Evolutionary conservation across 2,113 vertebrate genomes (phyloP), one percentile per base, ranked within the genome.

Genomic region (Thymallus thymallus): DNA sequence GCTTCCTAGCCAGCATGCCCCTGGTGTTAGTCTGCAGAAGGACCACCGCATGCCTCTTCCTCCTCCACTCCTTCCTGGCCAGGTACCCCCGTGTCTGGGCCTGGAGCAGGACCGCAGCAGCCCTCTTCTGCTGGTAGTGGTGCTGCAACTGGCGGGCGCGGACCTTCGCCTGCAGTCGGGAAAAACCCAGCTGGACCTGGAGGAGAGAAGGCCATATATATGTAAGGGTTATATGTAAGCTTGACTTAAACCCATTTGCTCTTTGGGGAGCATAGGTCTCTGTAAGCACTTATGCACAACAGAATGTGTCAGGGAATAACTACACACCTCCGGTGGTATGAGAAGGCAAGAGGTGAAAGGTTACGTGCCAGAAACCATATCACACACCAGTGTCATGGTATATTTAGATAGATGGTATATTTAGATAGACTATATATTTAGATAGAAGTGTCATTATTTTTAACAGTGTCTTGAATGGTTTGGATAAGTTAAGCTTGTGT

Each of bases 91-190:
- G 91, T 80, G 89, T 85, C 3, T 76, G 65, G 0, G 94, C 89
- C 84, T 99, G 97, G 5, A 99, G 84, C 71, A 90, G 66, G 3
- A 94, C 63, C 68, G 92, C 64, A 0, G 41, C 85, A 35, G 84
- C 76, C 0, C 92, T 84, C 61, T 90, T 88, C 77, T 82, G 88
- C 80, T 90, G 88, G 26, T 98, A 97, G 20, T 87, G 88, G 48
- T 82, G 86, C 0, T 84, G 75, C 6, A 98, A 82, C 69, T 92
- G 90, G 7, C 84, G 94, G 65, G 95, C 89, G 12, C 91, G 94
- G 48, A 89, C 87, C 30, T 94, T 89, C 0, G 97, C 97, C 84
- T 96, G 98, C 45, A 99, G 90, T n/a, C 98, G 95, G 1, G 91
- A 89, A 0, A 95, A 96, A 41, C 98, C 97, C 76, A 94, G 83